Base-by-base conservation (phyloP, 1,140 invertebrate species). In the Drosophila sp. region DNA sequence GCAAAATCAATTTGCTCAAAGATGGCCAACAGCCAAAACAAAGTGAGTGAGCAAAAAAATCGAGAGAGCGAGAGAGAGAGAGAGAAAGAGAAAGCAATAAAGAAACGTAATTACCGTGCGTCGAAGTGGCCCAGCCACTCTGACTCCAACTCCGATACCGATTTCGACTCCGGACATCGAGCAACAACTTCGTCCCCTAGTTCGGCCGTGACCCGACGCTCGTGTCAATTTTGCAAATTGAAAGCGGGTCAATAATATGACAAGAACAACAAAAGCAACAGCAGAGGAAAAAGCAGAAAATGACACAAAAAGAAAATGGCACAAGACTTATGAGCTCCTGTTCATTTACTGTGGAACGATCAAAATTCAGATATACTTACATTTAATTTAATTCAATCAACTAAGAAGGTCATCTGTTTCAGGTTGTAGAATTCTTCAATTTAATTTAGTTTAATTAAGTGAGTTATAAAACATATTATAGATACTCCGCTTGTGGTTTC, bases 221-320 rank as follows among this genome's bases (percentile, higher is more conserved):
- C 64, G 50, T 57, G 47, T 66, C 44, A 58, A 69, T 67, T 72
- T 76, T 61, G 33, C 25, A 72, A 79, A 79, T 64, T 79, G 65
- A 72, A 76, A 69, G 54, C 62, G 62, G 73, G 61, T 72, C 73
- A 76, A 79, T 69, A 69, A 61, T 71, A 65, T 33, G 38, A 44
- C 70, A 61, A 54, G 38, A 40, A 44, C 70, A 66, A 58, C 17
- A 55, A 23, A 17, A 25, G 2, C 1, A 32, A 62, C 3, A 41
- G 25, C 3, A 50, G 33, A 47, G 50, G 44, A 1, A 58, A 17
- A 23, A 17, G 6, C 4, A 23, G 4, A 56, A 55, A 40, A 35
- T 38, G 50, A 72, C 33, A 60, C 60, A 55, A 29, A 44, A 29
- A 5, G 1, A 25, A 7, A 17, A 27, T 41, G 40, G 2, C 7